These are phyloP conservation scores for Geophilus truncorum DNA, from an alignment of 2,888 invertebrate genomes.

Conservation along the genomic window DNA sequence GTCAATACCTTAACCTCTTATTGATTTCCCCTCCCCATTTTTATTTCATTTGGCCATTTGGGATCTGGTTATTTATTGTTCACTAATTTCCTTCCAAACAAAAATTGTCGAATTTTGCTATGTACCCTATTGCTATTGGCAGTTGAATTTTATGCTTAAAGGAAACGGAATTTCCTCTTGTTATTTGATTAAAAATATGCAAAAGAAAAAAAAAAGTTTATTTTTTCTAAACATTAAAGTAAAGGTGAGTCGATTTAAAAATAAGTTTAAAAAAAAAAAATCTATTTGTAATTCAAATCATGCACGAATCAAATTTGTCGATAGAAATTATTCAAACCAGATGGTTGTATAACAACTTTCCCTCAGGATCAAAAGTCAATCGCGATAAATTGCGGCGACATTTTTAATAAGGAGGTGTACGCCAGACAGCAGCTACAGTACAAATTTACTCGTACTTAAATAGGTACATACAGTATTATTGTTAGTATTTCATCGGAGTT, in stretches of 20 bases:
- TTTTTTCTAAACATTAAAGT: no score
- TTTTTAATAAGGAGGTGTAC: background rate
- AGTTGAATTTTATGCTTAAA: background rate
- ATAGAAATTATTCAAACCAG: background rate
- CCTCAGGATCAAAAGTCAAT: constrained; percentile 2
- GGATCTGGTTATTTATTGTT: background rate
- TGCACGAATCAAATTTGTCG: background rate
- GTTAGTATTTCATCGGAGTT: no score
- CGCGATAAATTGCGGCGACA: background rate
- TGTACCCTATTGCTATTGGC: background rate
- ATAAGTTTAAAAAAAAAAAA: background rate
- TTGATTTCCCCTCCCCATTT: constrained; percentile 13
- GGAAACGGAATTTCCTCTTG: constrained; percentile 13
- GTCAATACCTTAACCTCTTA: constrained; percentile 13
- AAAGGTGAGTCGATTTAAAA: background rate
- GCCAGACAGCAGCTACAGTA: background rate
- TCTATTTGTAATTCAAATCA: background rate
- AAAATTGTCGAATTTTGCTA: background rate
- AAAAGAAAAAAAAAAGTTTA: no score
- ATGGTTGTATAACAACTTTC: constrained; percentile 14
- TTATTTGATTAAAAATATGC: background rate
- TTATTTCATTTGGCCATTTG: background rate
- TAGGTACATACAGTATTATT: no score
- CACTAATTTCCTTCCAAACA: background rate
- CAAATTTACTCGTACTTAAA: background rate